phyloP scores from a whole-genome alignment of 1,140 invertebrate species.

The Delia radicum region DNA sequence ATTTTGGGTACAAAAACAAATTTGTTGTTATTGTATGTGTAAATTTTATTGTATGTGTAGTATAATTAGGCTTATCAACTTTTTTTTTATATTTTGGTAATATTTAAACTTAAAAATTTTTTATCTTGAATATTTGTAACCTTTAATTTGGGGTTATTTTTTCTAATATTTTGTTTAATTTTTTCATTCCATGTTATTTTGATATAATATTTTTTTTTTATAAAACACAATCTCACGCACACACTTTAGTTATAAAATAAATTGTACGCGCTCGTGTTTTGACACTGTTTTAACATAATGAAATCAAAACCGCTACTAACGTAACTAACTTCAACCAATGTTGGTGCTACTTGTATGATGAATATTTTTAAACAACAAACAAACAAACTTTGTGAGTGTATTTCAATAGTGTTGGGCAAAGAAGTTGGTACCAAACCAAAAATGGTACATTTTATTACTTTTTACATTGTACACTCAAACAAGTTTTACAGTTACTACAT shows the following conservation, averaged over 20 bases:
- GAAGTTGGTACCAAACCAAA: too few species aligned
- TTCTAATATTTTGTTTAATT: not conserved
- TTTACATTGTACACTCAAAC: too few species aligned
- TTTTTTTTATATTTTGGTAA: not conserved
- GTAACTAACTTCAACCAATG: not conserved
- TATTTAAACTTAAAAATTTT: not conserved
- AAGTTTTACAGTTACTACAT: too few species aligned
- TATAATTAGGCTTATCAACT: not conserved
- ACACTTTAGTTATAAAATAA: not conserved
- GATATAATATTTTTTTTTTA: not conserved
- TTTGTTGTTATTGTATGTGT: not conserved
- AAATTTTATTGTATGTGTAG: not conserved
- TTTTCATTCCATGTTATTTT: not conserved
- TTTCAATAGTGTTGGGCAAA: not conserved
- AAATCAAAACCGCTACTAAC: conserved; percentile 22
- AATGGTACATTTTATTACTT: too few species aligned
- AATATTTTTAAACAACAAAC: not conserved
- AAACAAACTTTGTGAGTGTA: not conserved
- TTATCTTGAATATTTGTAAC: not conserved
- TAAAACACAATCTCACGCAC: not conserved
- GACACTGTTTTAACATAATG: not conserved
- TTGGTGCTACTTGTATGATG: not conserved
- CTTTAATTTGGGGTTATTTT: not conserved
- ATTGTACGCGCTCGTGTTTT: not conserved
- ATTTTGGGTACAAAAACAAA: not conserved